Evolutionary conservation across 2,797 vertebrate species (phyloP).

Genomic region (Geotrypetes seraphini): DNA sequence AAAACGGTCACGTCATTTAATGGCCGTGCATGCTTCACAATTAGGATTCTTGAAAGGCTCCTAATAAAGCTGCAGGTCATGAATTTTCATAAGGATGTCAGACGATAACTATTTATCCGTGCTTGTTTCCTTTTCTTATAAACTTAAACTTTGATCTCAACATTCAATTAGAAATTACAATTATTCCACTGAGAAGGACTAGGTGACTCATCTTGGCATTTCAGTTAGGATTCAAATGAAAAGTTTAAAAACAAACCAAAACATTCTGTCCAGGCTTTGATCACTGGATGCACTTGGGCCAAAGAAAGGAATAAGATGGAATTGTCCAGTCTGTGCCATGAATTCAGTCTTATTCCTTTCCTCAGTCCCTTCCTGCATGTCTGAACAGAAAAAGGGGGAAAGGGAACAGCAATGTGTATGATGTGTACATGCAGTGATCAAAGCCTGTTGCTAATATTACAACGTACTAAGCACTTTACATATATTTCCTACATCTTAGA

Average conservation of each 20-base stretch:
- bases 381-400: no score
- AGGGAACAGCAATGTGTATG: no score
- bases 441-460: no score
- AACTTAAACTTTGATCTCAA: constrained; percentile 69
- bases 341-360: no score
- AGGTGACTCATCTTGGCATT: constrained; percentile 38
- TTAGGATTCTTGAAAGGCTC: constrained; percentile 61
- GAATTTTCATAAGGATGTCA: constrained; percentile 65
- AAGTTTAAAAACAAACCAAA: no score
- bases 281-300: no score
- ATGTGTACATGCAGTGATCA: no score
- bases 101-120: constrained; percentile 66
- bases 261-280: constrained; percentile 14
- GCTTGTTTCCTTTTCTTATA: constrained; percentile 71
- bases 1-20: constrained; percentile 50
- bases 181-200: constrained; percentile 42
- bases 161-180: constrained; percentile 61
- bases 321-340: no score
- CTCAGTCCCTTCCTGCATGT: no score
- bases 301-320: no score
- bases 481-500: no score
- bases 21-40: constrained; percentile 56
- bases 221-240: constrained; percentile 34
- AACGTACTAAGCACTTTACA: no score
- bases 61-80: constrained; percentile 53